Conservation (phyloP, 2,888 invertebrate species). For the Luffia ferchaultella region DNA sequence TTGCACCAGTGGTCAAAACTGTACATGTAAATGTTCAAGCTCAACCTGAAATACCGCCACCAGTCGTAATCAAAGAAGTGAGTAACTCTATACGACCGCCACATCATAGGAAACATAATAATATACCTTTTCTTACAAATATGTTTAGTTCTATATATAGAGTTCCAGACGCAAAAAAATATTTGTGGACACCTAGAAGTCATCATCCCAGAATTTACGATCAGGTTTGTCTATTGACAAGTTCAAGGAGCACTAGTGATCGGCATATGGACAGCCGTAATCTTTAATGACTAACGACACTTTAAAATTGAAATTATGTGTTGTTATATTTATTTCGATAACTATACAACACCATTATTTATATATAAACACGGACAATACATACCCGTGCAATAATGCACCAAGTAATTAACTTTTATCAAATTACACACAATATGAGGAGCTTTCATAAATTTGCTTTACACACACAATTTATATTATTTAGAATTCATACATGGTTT, state of each 20-base stretch:
- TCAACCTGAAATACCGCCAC: constrained; percentile 21
- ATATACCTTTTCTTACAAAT: constrained; percentile 22
- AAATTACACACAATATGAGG: no score
- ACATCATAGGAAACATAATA: constrained; percentile 13
- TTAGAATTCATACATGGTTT: no score
- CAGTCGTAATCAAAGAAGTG: constrained; percentile 40
- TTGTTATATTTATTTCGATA: not conserved
- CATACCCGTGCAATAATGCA: not conserved
- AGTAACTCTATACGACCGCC: constrained; percentile 26
- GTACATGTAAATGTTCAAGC: constrained; percentile 19
- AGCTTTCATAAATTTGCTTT: no score
- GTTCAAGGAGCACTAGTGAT: constrained; percentile 23
- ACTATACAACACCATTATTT: not conserved
- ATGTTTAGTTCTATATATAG: constrained; percentile 28
- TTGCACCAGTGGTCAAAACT: constrained; percentile 16
- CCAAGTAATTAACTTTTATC: not conserved
- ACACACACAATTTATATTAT: no score
- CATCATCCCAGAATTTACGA: not conserved
- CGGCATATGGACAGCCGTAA: constrained; percentile 27
- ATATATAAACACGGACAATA: not conserved
- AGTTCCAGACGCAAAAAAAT: constrained; percentile 17
- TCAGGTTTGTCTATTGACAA: constrained; percentile 1
- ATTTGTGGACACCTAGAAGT: constrained; percentile 1
- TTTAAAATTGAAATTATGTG: not conserved
- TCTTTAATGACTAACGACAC: not conserved